Evolutionary conservation across 2,888 invertebrate genomes (phyloP), one percentile per base, ranked within the genome.

Genomic region (Antitype chi): DNA sequence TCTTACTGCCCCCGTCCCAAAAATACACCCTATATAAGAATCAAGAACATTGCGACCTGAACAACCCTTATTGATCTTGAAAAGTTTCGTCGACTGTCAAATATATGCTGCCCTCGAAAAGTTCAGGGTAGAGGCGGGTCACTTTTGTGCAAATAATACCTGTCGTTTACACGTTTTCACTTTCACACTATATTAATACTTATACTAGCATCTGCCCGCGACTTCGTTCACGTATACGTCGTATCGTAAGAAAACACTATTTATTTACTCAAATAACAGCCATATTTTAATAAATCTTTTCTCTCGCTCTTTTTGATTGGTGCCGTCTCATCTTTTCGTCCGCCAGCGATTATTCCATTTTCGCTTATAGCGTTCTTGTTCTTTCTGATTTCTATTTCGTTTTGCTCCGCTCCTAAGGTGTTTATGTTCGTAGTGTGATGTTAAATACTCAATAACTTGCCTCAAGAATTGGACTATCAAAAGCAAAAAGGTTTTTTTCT

Each of bases 51-150:
- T 20, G 47, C 55, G 32, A 68, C 47, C 17, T 67, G 15, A n/a
- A 32, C 47, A 15, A 47, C 62, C 55, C 25, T 69, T 80, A 80
- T 82, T 63, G 83, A 78, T 78, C 76, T 76, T 55, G 60, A 75
- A 55, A 76, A 76, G 15, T 79, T 28, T 53, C 82, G 20, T 68
- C 78, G 15, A 67, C 77, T 52, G 52, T 68, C 83, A 79, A 78
- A 82, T 79, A 63, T 67, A 32, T 49, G 25, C 23, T 67, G n/a
- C 15, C 25, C 25, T 67, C 62, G 38, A 55, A 60, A 74, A 60
- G 32, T 64, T 59, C 1, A 17, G 49, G 43, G 49, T 43, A 52
- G 28, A n/a, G 52, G 23, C 4, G 43, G 47, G 55, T 67, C 52
- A 78, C 20, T 38, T 38, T 13, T 8, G 38, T 25, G 64, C 28